A percentile compares a stretch with the other conserved stretches of the same genome.
Conservation (phyloP, 1,140 invertebrate species). For the Papilio dardanus region DNA sequence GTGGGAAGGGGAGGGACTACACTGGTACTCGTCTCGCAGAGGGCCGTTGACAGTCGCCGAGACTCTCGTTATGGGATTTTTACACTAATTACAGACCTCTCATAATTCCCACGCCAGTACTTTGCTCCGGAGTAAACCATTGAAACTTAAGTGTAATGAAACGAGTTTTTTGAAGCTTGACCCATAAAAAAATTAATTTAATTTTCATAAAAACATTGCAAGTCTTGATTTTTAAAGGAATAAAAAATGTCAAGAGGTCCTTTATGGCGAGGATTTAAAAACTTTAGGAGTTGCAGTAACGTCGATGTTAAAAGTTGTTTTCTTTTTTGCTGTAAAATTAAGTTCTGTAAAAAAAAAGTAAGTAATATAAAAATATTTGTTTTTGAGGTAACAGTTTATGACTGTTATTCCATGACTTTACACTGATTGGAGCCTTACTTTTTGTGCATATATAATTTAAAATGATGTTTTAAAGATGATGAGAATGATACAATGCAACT, state of each 20-base stretch:
- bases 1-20: constrained; percentile 29
- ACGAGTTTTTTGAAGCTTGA: constrained; percentile 31
- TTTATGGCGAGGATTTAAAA: not conserved
- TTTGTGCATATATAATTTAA: not conserved
- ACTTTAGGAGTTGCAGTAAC: not conserved
- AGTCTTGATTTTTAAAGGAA: constrained; percentile 25
- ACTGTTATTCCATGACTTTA: not conserved
- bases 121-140: constrained; percentile 10
- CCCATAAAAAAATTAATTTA: constrained; percentile 22
- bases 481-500: no score
- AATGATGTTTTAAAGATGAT: not conserved
- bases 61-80: constrained; percentile 51
- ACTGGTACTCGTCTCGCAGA: constrained; percentile 29
- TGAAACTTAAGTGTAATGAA: constrained; percentile 32
- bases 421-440: not conserved
- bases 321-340: constrained; percentile 11
- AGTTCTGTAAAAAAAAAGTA: no score
- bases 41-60: constrained; percentile 44
- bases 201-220: constrained; percentile 22
- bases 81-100: constrained; percentile 57
- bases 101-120: constrained; percentile 42
- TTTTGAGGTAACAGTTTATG: constrained; percentile 2
- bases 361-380: no score
- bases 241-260: constrained; percentile 24
- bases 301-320: not conserved